Percentiles rank a stretch among this genome's conserved stretches.
Evolutionary conservation across 2,797 vertebrate genomes (phyloP).

Genomic region (Hydrolagus colliei): DNA sequence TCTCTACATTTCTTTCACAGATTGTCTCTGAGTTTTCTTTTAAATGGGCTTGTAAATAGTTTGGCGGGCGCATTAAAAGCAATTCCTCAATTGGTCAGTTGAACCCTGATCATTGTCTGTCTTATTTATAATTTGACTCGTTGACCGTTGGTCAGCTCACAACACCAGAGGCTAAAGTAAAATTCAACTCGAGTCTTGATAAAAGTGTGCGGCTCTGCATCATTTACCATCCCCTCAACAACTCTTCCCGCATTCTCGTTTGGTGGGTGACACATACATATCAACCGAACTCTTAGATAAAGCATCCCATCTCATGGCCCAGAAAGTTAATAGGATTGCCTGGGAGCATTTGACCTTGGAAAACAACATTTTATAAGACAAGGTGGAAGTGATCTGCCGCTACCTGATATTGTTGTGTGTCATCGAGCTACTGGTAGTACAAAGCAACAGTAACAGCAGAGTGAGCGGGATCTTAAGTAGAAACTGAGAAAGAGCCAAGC

Average conservation of each 20-base stretch:
- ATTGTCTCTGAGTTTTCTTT: not conserved
- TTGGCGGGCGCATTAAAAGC: not conserved
- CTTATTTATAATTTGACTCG: conserved; percentile 49
- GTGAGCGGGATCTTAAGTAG: not conserved
- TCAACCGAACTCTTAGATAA: not conserved
- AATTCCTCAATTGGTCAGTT: not conserved
- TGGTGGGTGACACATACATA: not conserved
- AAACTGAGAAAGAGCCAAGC: too few species aligned
- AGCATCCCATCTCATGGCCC: not conserved
- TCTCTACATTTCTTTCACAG: not conserved
- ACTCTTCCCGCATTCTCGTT: not conserved
- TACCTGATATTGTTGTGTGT: not conserved
- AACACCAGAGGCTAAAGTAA: not conserved
- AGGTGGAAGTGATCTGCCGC: too few species aligned
- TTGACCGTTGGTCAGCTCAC: conserved; percentile 35
- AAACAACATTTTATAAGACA: not conserved
- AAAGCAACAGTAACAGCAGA: conserved; percentile 8
- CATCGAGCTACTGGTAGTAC: not conserved
- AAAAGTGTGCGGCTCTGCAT: not conserved
- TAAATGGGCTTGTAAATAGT: not conserved
- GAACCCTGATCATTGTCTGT: conserved; percentile 21
- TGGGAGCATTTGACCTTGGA: not conserved
- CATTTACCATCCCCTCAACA: not conserved
- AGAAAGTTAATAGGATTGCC: not conserved
- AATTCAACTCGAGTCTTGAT: not conserved